phyloP scores from a whole-genome alignment of 2,888 invertebrate species.

The Phengaris alcon region DNA sequence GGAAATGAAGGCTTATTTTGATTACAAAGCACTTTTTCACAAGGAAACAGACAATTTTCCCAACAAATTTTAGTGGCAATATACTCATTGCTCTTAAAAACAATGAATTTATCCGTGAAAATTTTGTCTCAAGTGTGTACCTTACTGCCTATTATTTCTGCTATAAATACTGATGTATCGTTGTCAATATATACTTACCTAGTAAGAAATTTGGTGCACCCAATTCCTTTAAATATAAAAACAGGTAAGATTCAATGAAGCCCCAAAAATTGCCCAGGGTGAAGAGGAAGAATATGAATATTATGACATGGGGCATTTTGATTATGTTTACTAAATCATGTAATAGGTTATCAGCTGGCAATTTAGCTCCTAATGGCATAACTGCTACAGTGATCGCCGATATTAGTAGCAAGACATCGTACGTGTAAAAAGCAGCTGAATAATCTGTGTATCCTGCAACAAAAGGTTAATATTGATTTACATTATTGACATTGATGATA shows the following conservation, averaged over 20 bases:
- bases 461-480: constrained; percentile 56
- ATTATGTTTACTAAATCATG: constrained; percentile 86
- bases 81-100: not conserved
- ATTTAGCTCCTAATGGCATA: constrained; percentile 87
- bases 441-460: constrained; percentile 88
- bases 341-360: constrained; percentile 88
- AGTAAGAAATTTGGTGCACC: constrained; percentile 90
- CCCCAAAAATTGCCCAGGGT: constrained; percentile 92
- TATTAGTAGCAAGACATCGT: constrained; percentile 85
- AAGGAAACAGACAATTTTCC: not conserved
- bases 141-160: not conserved
- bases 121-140: not conserved
- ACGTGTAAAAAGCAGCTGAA: constrained; percentile 92
- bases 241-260: constrained; percentile 92
- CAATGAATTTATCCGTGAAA: not conserved
- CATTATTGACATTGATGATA: constrained; percentile 66
- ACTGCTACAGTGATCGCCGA: constrained; percentile 86
- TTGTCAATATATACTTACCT: constrained; percentile 71
- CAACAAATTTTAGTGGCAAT: not conserved
- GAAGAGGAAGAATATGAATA: constrained; percentile 90
- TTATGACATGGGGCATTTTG: constrained; percentile 87
- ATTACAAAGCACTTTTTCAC: constrained; percentile 5
- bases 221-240: constrained; percentile 90
- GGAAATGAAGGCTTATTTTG: constrained; percentile 15
- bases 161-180: not conserved